Evolutionary conservation across 37 sponge, comb jelly and placozoan genomes (phyloP).

Genomic region (Cladorhizidae sp.): DNA sequence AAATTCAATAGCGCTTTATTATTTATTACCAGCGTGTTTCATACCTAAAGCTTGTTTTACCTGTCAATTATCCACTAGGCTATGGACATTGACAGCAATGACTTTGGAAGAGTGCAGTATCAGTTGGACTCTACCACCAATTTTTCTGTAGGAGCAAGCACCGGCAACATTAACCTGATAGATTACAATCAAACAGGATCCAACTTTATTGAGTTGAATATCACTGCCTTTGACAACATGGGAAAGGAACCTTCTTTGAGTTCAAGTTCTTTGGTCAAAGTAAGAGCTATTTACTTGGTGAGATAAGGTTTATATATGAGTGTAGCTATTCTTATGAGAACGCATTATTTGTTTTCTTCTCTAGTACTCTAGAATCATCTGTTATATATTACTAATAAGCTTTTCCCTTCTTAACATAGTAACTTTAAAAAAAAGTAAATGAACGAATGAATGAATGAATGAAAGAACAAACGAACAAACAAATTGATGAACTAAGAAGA

Average conservation of each 20-base stretch:
- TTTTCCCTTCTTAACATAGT: too few species aligned
- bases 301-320: too few species aligned
- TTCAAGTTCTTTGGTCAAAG: neutral
- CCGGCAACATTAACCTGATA: neutral
- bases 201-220: neutral
- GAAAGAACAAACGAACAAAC: too few species aligned
- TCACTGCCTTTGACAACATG: neutral
- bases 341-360: too few species aligned
- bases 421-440: too few species aligned
- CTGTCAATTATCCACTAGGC: conserved; percentile 26
- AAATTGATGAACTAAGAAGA: too few species aligned
- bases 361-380: too few species aligned
- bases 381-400: too few species aligned
- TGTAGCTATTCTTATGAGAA: too few species aligned
- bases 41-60: neutral
- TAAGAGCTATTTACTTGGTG: too few species aligned
- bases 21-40: neutral
- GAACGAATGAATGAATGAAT: too few species aligned
- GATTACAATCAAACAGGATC: neutral
- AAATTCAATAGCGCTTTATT: too few species aligned
- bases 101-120: conserved; percentile 28
- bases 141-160: neutral
- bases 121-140: neutral
- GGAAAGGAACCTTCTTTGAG: neutral
- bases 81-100: conserved; percentile 3